Percentiles rank a stretch among this genome's conserved stretches.
Evolutionary conservation across 2,113 vertebrate genomes (phyloP).

Genomic region (Sinocyclocheilus grahami): DNA sequence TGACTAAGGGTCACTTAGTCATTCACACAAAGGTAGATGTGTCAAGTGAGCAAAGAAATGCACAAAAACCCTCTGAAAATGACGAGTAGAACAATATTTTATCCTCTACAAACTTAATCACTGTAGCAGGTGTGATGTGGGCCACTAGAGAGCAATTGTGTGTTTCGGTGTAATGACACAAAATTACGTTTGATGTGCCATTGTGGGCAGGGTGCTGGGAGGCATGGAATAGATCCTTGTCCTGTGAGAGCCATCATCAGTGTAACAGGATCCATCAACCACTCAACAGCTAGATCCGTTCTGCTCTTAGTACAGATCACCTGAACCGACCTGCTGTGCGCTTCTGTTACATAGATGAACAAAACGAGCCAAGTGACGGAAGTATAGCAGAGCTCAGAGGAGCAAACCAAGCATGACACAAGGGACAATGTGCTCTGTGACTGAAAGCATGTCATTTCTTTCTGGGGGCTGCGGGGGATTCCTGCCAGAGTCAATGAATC

Average conservation of each 20-base stretch:
- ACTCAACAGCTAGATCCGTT: not conserved
- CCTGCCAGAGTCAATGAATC: not conserved
- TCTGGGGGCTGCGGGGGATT: not conserved
- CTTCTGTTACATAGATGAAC: not conserved
- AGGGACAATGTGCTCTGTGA: not conserved
- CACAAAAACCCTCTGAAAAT: conserved; percentile 11
- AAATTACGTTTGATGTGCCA: conserved; percentile 15
- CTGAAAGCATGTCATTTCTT: not conserved
- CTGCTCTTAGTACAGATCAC: not conserved
- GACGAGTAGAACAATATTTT: not conserved
- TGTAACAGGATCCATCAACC: conserved; percentile 12
- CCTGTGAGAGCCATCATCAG: conserved; percentile 25
- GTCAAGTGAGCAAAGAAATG: conserved; percentile 46
- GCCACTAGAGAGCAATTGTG: not conserved
- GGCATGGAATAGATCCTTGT: conserved; percentile 9
- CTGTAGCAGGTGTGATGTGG: not conserved
- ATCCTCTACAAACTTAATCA: conserved; percentile 30
- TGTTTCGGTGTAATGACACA: conserved; percentile 1
- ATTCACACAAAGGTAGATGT: not conserved
- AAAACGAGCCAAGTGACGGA: not conserved
- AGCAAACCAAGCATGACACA: not conserved
- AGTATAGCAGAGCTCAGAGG: not conserved
- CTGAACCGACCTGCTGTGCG: not conserved
- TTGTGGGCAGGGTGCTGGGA: not conserved
- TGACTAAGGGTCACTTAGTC: not conserved